phyloP scores from a whole-genome alignment of 2,113 vertebrate genomes.

The Istiophorus platypterus region DNA sequence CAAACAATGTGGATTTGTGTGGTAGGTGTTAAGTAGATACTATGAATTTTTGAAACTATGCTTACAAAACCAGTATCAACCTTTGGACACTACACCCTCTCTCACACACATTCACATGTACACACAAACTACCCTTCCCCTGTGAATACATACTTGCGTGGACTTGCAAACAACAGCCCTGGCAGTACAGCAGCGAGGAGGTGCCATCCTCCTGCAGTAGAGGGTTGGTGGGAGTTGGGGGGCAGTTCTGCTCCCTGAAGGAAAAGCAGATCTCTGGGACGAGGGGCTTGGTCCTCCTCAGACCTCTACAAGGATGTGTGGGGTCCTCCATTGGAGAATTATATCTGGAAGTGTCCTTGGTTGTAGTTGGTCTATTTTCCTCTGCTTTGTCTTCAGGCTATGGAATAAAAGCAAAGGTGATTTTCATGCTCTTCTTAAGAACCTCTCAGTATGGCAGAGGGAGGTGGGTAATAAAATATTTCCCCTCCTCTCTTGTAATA shows the following conservation, averaged over 20 bases:
- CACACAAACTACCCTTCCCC: too few relatives aligned
- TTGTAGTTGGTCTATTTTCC: constrained; percentile 47
- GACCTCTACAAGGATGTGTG: constrained; percentile 3
- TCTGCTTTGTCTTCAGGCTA: constrained; percentile 89
- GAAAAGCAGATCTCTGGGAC: constrained; percentile 98
- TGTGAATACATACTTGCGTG: constrained; percentile 93
- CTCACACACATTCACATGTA: background rate
- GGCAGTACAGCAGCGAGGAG: constrained; percentile 92
- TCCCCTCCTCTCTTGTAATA: background rate
- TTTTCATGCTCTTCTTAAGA: background rate
- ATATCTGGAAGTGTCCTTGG: constrained; percentile 13
- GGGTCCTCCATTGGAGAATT: constrained; percentile 20
- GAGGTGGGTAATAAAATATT: background rate
- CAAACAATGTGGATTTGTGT: constrained; percentile 31
- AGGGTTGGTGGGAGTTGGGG: constrained; percentile 90
- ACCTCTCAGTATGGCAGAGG: background rate
- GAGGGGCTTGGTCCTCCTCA: constrained; percentile 87
- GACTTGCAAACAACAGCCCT: constrained; percentile 90
- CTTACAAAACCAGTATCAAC: background rate
- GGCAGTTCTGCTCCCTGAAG: constrained; percentile 91
- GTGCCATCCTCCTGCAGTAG: constrained; percentile 94
- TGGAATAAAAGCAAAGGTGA: background rate
- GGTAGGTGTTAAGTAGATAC: constrained; percentile 14
- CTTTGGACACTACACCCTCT: too few relatives aligned
- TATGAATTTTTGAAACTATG: constrained; percentile 5